A percentile compares a stretch with the other conserved stretches of the same genome.
phyloP scores from a whole-genome alignment of 2,797 vertebrate species.

The Microctenopoma steveboyesi region DNA sequence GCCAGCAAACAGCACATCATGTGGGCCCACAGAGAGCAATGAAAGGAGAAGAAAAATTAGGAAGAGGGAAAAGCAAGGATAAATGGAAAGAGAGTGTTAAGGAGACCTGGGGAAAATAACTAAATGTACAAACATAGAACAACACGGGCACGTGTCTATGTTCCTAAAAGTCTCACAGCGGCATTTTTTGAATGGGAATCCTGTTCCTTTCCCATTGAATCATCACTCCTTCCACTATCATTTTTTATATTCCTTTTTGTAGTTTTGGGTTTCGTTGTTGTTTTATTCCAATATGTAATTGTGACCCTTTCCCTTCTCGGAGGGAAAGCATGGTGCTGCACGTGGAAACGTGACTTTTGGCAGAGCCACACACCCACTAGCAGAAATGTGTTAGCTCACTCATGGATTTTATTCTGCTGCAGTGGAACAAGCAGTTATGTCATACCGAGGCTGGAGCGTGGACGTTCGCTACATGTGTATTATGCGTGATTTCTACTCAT shows the following conservation, averaged over 20 bases:
- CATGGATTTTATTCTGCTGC: slow-evolving; percentile 60
- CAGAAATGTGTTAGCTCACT: slow-evolving; percentile 62
- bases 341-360: slow-evolving; percentile 63
- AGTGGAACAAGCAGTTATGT: slow-evolving; percentile 71
- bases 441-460: slow-evolving; percentile 35
- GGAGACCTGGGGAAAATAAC: slow-evolving; percentile 15
- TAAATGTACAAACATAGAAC: slow-evolving; percentile 29
- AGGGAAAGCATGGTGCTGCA: slow-evolving; percentile 62
- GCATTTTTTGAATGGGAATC: slow-evolving; percentile 59
- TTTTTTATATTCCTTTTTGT: slow-evolving; percentile 48
- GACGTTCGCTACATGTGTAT: slow-evolving; percentile 21
- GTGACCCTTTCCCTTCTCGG: slow-evolving; percentile 28
- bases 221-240: slow-evolving; percentile 65
- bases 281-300: slow-evolving; percentile 53
- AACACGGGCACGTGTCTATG: slow-evolving; percentile 41
- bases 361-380: slow-evolving; percentile 46
- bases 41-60: slow-evolving; percentile 7
- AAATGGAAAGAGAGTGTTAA: slow-evolving; percentile 53
- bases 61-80: slow-evolving; percentile 18
- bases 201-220: slow-evolving; percentile 37
- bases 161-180: slow-evolving; percentile 15
- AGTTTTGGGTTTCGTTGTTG: slow-evolving; percentile 47
- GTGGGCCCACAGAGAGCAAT: not conserved
- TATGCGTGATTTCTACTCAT: slow-evolving; percentile 11
- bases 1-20: not conserved